These are phyloP conservation scores for Coelinius sp. DNA, from an alignment of 2,888 invertebrate genomes.

Conservation along the genomic window DNA sequence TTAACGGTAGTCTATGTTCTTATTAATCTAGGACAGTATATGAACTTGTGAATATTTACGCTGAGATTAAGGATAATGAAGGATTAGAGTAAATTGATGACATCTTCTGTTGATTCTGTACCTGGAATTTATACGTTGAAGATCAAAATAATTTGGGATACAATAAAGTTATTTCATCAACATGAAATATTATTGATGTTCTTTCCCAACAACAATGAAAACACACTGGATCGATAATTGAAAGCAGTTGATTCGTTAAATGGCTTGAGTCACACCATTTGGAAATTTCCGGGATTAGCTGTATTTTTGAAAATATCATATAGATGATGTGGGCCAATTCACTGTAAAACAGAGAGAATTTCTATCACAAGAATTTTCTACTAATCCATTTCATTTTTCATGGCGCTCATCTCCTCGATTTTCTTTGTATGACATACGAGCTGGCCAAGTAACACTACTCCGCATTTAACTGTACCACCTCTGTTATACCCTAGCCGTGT, in stretches of 20 bases:
- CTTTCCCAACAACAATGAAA: neutral
- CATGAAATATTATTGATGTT: neutral
- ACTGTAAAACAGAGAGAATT: conserved; percentile 5
- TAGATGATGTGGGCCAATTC: neutral
- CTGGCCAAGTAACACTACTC: conserved; percentile 23
- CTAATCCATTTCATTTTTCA: neutral
- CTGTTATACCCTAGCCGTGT: neutral
- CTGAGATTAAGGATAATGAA: neutral
- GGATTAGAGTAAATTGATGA: too few relatives aligned
- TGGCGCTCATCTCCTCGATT: conserved; percentile 15
- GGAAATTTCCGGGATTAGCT: neutral
- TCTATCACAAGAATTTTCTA: conserved; percentile 4
- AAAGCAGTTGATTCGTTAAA: neutral
- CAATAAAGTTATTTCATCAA: too few relatives aligned
- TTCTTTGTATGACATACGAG: conserved; percentile 2
- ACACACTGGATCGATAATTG: neutral
- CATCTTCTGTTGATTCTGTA: too few relatives aligned
- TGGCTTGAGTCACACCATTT: neutral
- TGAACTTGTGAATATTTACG: neutral
- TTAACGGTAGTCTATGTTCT: neutral
- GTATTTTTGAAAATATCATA: neutral
- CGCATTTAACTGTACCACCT: conserved; percentile 4
- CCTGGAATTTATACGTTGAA: too few relatives aligned
- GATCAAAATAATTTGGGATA: too few relatives aligned
- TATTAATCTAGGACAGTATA: neutral